Conservation (phyloP, 2,888 invertebrate genomes). For the Drosophila anomelani region DNA sequence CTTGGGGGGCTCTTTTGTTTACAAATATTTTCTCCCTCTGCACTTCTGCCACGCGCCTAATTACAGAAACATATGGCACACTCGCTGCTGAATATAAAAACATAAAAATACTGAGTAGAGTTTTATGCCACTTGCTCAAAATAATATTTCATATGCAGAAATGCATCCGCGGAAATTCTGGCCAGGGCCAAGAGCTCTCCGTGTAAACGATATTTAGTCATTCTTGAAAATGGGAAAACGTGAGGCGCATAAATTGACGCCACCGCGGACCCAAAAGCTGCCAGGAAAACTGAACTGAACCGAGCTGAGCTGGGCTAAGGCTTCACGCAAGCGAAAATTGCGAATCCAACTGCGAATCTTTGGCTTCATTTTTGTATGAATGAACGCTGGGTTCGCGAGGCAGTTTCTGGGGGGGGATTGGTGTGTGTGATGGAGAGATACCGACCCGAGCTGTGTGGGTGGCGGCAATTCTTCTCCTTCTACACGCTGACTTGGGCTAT, state of each 20-base stretch:
- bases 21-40: not conserved
- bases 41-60: constrained; percentile 23
- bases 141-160: constrained; percentile 48
- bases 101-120: constrained; percentile 54
- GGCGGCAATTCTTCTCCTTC: constrained; percentile 53
- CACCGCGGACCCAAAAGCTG: constrained; percentile 25
- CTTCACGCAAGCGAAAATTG: constrained; percentile 60
- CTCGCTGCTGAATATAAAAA: constrained; percentile 13
- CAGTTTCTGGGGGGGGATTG: constrained; percentile 8
- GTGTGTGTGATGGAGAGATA: constrained; percentile 17
- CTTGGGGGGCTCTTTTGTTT: no score
- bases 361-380: constrained; percentile 59
- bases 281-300: constrained; percentile 32
- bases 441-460: constrained; percentile 45
- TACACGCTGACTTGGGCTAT: constrained; percentile 61
- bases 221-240: constrained; percentile 83
- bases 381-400: constrained; percentile 16
- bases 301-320: not conserved
- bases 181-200: constrained; percentile 37
- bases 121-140: constrained; percentile 39
- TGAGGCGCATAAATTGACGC: constrained; percentile 82
- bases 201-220: constrained; percentile 84
- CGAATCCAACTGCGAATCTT: constrained; percentile 62
- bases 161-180: constrained; percentile 46
- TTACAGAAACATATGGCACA: constrained; percentile 12